Base-by-base conservation (phyloP, 2,113 vertebrate genomes). In the Coregonus clupeaformis region DNA sequence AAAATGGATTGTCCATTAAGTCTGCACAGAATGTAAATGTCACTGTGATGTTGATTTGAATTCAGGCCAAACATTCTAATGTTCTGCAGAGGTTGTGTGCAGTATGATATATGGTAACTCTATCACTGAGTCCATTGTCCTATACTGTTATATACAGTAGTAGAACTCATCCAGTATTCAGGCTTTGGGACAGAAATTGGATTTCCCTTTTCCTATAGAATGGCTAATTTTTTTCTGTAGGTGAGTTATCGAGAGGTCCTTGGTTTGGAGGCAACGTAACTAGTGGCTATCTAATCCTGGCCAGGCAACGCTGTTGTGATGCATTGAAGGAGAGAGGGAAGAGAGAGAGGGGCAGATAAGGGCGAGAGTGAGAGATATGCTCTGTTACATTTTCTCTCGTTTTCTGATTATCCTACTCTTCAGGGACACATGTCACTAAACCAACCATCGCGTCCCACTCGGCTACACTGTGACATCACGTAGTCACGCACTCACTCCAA, bases 401-500 rank as follows among this genome's bases (percentile, higher is more conserved):
- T 22, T 3, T 60, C 76, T 73, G 65, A 69, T 78, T 69, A 78
- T 42, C 69, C 27, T 42, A 47, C 62, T 71, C 60, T 71, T 57
- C 72, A 66, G 77, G 32, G 55, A 74, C 42, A 64, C 45, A 22
- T 47, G 52, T 64, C 20, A n/a, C 71, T 9, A 36, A 64, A 27
- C 55, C 27, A 25, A 24, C 1, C 18, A 24, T 27, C 24, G 57
- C 24, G 1, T 24, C 12, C 59, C 59, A 22, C 62, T 67, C 20
- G 30, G 45, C 30, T 45, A 65, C 11, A 29, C n/a, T 32, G 55
- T 59, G n/a, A 36, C 36, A 2, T 22, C 22, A 78, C 18, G 45
- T 25, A 78, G n/a, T 36, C 36, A 36, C 7, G 36, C 7, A 36
- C 36, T 36, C 36, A 36, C 36, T 36, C 36, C 36, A 64, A 60